phyloP scores from a whole-genome alignment of 2,113 vertebrate species.

The Ornithorhynchus anatinus region DNA sequence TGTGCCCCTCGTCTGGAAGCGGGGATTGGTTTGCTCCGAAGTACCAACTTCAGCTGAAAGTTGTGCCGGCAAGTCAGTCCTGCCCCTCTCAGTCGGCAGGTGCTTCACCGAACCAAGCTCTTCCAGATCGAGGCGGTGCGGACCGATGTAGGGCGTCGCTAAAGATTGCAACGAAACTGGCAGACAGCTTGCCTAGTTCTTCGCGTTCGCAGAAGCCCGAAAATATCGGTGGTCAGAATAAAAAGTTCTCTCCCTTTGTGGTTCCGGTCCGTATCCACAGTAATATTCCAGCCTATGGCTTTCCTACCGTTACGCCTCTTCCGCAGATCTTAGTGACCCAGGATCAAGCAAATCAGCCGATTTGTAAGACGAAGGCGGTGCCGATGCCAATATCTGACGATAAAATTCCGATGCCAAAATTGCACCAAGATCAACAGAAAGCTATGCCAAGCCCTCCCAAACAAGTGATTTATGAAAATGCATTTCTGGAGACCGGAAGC shows the following conservation, averaged over 20 bases:
- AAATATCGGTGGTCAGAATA: slow-evolving; percentile 39
- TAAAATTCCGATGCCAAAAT: slow-evolving; percentile 66
- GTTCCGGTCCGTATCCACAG: slow-evolving; percentile 74
- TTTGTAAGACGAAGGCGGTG: slow-evolving; percentile 67
- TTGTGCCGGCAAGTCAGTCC: slow-evolving; percentile 73
- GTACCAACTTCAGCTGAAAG: slow-evolving; percentile 87
- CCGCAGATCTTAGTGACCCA: slow-evolving; percentile 94
- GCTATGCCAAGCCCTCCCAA: slow-evolving; percentile 64
- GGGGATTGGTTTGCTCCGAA: slow-evolving; percentile 84
- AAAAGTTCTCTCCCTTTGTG: slow-evolving; percentile 69
- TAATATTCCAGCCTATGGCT: slow-evolving; percentile 72
- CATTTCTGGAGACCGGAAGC: slow-evolving; percentile 60
- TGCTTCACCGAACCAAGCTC: slow-evolving; percentile 71
- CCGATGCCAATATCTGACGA: slow-evolving; percentile 66
- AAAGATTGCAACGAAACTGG: slow-evolving; percentile 54
- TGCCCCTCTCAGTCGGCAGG: slow-evolving; percentile 70
- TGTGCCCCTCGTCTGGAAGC: slow-evolving; percentile 40
- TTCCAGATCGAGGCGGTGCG: slow-evolving; percentile 68
- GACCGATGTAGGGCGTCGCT: slow-evolving; percentile 34
- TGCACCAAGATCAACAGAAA: slow-evolving; percentile 67
- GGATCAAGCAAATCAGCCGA: slow-evolving; percentile 78
- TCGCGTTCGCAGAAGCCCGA: slow-evolving; percentile 68
- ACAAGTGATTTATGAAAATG: slow-evolving; percentile 53
- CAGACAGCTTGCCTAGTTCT: slow-evolving; percentile 69
- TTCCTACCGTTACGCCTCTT: slow-evolving; percentile 72